Percentiles rank a stretch among this genome's conserved stretches.
Conservation (phyloP, 2,888 invertebrate genomes). For the Timema podura region DNA sequence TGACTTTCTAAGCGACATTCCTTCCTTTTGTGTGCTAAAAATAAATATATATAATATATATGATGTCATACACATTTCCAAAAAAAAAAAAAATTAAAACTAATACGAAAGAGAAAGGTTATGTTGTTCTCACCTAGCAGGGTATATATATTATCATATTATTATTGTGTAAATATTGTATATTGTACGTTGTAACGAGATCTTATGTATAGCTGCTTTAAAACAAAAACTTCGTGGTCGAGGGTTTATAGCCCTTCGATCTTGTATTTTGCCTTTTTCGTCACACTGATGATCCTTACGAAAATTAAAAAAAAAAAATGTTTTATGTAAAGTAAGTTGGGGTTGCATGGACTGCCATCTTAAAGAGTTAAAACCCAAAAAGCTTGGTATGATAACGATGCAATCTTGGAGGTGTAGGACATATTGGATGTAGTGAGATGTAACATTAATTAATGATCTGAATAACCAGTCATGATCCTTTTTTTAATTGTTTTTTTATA, state of each 20-base stretch:
- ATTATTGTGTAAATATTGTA: conserved; percentile 18
- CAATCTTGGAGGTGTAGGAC: too few species aligned
- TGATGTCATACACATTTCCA: conserved; percentile 16
- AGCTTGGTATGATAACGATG: too few species aligned
- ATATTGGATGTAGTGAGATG: too few species aligned
- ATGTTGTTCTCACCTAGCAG: conserved; percentile 24
- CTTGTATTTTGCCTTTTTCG: background rate
- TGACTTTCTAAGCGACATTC: conserved; percentile 9
- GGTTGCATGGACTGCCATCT: background rate
- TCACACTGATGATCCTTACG: too few species aligned
- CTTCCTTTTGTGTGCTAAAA: conserved; percentile 12
- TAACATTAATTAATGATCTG: too few species aligned
- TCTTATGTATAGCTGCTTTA: conserved; percentile 13
- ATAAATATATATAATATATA: conserved; percentile 5
- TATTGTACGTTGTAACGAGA: conserved; percentile 13
- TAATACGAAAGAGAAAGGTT: too few species aligned
- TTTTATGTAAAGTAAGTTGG: background rate
- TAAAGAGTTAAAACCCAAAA: background rate
- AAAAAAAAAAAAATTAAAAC: conserved; percentile 8
- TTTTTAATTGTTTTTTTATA: too few species aligned
- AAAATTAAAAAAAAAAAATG: too few species aligned
- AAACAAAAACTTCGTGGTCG: conserved; percentile 6
- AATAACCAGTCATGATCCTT: too few species aligned
- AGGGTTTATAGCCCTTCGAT: background rate
- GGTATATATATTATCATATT: conserved; percentile 28